Percentiles rank a stretch among this genome's conserved stretches.
Conservation (phyloP, 2,113 vertebrate genomes). For the Oryzias celebensis region DNA sequence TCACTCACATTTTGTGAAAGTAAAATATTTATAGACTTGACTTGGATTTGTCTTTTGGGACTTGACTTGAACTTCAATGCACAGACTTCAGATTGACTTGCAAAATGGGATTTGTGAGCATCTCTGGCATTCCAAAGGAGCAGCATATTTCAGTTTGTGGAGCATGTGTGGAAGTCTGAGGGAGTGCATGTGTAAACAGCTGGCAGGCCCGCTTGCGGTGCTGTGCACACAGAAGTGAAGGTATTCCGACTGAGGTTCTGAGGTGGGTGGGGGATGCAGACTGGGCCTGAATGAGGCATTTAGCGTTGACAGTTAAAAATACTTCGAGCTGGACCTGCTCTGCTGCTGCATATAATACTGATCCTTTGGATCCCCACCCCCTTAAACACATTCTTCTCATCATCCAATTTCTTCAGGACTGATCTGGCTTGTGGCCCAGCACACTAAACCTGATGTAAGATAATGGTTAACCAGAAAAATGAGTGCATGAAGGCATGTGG, state of each 20-base stretch:
- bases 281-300: slow-evolving; percentile 75
- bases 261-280: slow-evolving; percentile 57
- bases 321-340: slow-evolving; percentile 40
- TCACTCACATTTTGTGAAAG: too few species aligned
- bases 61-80: too few species aligned
- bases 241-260: slow-evolving; percentile 74
- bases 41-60: too few species aligned
- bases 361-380: slow-evolving; percentile 8
- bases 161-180: slow-evolving; percentile 37
- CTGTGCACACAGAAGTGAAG: slow-evolving; percentile 71
- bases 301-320: slow-evolving; percentile 77
- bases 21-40: too few species aligned
- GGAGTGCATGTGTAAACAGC: slow-evolving; percentile 67
- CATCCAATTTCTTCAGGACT: slow-evolving; percentile 49
- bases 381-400: slow-evolving; percentile 28
- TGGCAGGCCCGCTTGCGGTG: slow-evolving; percentile 66
- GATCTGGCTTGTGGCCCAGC: slow-evolving; percentile 57
- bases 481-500: slow-evolving; percentile 60
- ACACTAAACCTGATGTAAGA: slow-evolving; percentile 69
- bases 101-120: slow-evolving; percentile 7
- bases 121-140: slow-evolving; percentile 27
- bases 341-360: slow-evolving; percentile 33
- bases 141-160: slow-evolving; percentile 40
- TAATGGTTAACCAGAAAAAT: slow-evolving; percentile 74
- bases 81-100: too few species aligned